phyloP scores from a whole-genome alignment of 1,140 invertebrate species.

The Drosophila watanabei region DNA sequence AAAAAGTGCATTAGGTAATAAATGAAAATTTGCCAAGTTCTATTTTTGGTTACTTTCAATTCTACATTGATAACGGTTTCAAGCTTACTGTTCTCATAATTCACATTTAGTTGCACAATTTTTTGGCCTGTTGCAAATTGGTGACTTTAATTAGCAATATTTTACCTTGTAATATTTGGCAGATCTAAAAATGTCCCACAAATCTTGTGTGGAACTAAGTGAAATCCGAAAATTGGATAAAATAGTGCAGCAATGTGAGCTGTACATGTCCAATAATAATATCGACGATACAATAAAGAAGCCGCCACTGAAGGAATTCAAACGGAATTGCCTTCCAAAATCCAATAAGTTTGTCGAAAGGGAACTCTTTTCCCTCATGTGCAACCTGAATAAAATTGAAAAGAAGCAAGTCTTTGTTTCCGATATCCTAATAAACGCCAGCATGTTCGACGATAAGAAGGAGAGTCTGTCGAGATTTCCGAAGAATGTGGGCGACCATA shows the following conservation, averaged over 20 bases:
- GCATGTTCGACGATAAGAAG: conserved; percentile 60
- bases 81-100: background rate
- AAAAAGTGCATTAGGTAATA: conserved; percentile 41
- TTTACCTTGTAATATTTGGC: conserved; percentile 26
- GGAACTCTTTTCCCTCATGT: conserved; percentile 70
- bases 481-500: conserved; percentile 44
- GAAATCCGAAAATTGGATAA: conserved; percentile 78
- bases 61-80: background rate
- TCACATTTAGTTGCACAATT: background rate
- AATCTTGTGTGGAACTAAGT: conserved; percentile 72
- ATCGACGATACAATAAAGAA: conserved; percentile 46
- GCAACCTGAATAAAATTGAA: conserved; percentile 65
- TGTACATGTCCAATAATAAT: conserved; percentile 67
- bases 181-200: conserved; percentile 65
- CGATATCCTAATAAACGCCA: conserved; percentile 67
- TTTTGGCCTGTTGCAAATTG: background rate
- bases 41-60: background rate
- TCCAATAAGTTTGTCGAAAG: conserved; percentile 68
- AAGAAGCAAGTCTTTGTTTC: conserved; percentile 71
- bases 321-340: conserved; percentile 53
- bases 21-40: background rate
- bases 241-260: conserved; percentile 74
- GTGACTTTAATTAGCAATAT: conserved; percentile 3
- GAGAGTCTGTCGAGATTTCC: conserved; percentile 45
- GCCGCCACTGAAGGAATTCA: conserved; percentile 45